phyloP scores from a whole-genome alignment of 2,888 invertebrate genomes.

The Labia minor region DNA sequence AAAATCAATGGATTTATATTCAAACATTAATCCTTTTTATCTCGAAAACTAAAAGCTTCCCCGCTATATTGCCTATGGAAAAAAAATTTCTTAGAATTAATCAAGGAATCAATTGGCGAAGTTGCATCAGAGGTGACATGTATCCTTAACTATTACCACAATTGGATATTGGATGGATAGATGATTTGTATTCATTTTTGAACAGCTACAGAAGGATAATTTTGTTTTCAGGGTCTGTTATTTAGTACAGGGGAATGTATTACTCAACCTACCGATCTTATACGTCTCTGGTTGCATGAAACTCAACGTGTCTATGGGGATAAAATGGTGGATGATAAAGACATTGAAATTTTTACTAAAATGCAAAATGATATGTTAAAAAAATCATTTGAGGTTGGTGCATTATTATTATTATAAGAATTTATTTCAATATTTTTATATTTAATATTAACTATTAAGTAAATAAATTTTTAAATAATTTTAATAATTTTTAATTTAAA shows the following conservation, averaged over 20 bases:
- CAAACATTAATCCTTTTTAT: no score
- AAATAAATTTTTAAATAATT: neutral
- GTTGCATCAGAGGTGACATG: no score
- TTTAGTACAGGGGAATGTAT: conserved; percentile 84
- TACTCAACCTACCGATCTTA: conserved; percentile 65
- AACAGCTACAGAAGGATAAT: no score
- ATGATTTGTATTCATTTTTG: no score
- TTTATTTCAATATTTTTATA: neutral
- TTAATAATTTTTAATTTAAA: conserved; percentile 16
- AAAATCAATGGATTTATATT: no score
- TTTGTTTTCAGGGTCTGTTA: conserved; percentile 73
- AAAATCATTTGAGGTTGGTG: conserved; percentile 72
- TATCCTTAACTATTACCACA: no score
- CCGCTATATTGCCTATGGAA: no score
- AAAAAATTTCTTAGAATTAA: no score
- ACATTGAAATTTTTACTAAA: conserved; percentile 81
- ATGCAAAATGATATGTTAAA: conserved; percentile 81
- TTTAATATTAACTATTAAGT: conserved; percentile 13
- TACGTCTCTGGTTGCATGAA: conserved; percentile 89
- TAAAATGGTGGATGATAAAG: conserved; percentile 83
- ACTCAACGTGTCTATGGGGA: conserved; percentile 88
- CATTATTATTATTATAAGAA: neutral
- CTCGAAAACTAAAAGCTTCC: no score
- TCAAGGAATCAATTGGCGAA: no score
- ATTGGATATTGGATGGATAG: no score